These are phyloP conservation scores for Bugulina stolonifera DNA, from an alignment of 2,888 invertebrate species.

Conservation along the genomic window DNA sequence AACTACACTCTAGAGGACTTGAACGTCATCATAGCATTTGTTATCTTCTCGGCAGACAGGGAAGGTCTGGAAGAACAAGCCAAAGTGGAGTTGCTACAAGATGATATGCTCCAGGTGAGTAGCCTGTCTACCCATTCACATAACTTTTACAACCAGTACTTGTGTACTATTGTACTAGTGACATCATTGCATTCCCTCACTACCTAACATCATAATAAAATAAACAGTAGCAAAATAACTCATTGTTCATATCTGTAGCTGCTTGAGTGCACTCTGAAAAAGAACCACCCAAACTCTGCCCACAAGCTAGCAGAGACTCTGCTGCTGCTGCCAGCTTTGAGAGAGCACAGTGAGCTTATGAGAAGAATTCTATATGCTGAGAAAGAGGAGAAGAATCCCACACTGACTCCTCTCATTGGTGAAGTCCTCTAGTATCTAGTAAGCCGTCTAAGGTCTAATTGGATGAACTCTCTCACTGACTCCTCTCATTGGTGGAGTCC, in stretches of 20 bases:
- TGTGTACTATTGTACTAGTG: too few species aligned
- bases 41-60: not conserved
- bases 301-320: conserved; percentile 7
- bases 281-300: conserved; percentile 4
- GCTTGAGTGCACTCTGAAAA: conserved; percentile 1
- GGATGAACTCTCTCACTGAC: not conserved
- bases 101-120: conserved; percentile 1
- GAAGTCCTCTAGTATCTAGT: conserved; percentile 7
- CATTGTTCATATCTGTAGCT: not conserved
- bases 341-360: conserved; percentile 11
- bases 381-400: not conserved
- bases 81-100: conserved; percentile 2
- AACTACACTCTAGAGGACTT: conserved; percentile 18
- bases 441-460: too few species aligned
- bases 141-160: too few species aligned
- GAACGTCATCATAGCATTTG: conserved; percentile 10
- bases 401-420: not conserved
- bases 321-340: not conserved
- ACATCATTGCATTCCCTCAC: too few species aligned
- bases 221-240: too few species aligned
- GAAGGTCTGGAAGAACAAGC: conserved; percentile 11
- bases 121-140: too few species aligned
- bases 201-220: too few species aligned
- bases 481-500: conserved; percentile 1
- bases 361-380: not conserved